These are phyloP conservation scores for Caerostris darwini DNA, from an alignment of 1,140 invertebrate genomes.

Conservation along the genomic window DNA sequence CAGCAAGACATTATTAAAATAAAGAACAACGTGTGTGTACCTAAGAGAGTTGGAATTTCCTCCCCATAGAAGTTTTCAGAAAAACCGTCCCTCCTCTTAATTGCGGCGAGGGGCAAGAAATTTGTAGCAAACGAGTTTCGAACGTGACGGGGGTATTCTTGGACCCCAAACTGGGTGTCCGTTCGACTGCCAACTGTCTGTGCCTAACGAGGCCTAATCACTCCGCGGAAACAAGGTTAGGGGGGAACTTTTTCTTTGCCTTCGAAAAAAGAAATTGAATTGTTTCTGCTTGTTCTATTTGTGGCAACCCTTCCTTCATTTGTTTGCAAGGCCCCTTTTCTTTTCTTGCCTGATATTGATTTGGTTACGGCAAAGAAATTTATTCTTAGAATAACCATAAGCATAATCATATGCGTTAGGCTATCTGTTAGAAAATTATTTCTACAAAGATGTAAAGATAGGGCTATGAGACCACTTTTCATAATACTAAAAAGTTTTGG, in stretches of 20 bases:
- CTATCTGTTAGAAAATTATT: no score
- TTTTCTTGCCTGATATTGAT: background rate
- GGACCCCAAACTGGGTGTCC: background rate
- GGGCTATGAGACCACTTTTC: no score
- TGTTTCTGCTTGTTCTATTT: conserved; percentile 55
- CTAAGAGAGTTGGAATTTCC: background rate
- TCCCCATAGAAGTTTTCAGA: background rate
- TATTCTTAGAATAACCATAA: background rate
- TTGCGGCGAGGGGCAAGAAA: conserved; percentile 54
- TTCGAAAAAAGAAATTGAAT: conserved; percentile 40
- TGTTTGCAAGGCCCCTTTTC: background rate
- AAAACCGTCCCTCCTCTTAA: conserved; percentile 2
- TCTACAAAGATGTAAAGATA: no score
- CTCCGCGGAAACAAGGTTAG: conserved; percentile 68
- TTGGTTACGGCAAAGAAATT: background rate
- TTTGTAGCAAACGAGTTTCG: conserved; percentile 48
- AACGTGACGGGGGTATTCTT: conserved; percentile 37
- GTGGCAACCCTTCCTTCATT: conserved; percentile 62
- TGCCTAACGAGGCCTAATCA: conserved; percentile 75
- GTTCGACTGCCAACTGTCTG: background rate
- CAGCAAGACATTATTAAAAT: background rate
- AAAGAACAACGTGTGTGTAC: background rate
- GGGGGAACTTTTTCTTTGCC: conserved; percentile 63
- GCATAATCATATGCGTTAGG: no score
- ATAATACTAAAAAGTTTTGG: no score